Conservation (phyloP, 2,888 invertebrate genomes). For the Drosophila neonasuta region DNA sequence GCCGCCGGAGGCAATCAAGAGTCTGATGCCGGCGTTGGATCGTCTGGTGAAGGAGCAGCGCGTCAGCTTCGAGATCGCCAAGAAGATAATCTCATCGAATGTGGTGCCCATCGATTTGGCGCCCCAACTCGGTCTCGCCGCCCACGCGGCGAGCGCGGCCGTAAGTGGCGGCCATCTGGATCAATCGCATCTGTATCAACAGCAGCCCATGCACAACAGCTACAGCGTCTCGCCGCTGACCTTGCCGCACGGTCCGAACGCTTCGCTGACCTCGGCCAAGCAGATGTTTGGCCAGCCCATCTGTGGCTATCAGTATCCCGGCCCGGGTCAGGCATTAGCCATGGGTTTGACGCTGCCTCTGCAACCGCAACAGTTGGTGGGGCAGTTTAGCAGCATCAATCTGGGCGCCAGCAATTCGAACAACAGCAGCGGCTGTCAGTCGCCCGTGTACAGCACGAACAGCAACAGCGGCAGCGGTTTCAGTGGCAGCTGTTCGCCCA, state of each 20-base stretch:
- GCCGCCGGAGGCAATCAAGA: slow-evolving; percentile 83
- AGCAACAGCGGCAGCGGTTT: slow-evolving; percentile 78
- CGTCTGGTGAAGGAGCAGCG: slow-evolving; percentile 82
- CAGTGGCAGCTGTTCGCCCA: slow-evolving; percentile 81
- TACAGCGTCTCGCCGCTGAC: slow-evolving; percentile 81
- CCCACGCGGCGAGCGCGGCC: slow-evolving; percentile 83
- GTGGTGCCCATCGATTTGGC: slow-evolving; percentile 83
- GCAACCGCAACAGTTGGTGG: slow-evolving; percentile 65
- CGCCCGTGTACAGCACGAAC: slow-evolving; percentile 83
- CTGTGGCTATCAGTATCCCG: slow-evolving; percentile 64
- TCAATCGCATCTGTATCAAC: slow-evolving; percentile 55
- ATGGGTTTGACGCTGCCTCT: slow-evolving; percentile 41
- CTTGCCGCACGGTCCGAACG: slow-evolving; percentile 64
- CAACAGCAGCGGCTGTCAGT: slow-evolving; percentile 81
- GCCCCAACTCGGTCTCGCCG: slow-evolving; percentile 84
- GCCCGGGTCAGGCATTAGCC: slow-evolving; percentile 2
- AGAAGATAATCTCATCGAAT: slow-evolving; percentile 82
- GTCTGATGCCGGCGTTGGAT: slow-evolving; percentile 82
- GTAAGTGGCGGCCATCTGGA: slow-evolving; percentile 77
- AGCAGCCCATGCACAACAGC: slow-evolving; percentile 81
- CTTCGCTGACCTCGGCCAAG: slow-evolving; percentile 64
- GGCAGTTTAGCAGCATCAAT: slow-evolving; percentile 77
- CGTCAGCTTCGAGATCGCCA: slow-evolving; percentile 81
- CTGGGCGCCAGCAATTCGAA: slow-evolving; percentile 66
- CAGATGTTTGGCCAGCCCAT: slow-evolving; percentile 70